Percentiles rank a stretch among this genome's conserved stretches.
phyloP scores from a whole-genome alignment of 2,113 vertebrate genomes.

The Zosterops pallidus region DNA sequence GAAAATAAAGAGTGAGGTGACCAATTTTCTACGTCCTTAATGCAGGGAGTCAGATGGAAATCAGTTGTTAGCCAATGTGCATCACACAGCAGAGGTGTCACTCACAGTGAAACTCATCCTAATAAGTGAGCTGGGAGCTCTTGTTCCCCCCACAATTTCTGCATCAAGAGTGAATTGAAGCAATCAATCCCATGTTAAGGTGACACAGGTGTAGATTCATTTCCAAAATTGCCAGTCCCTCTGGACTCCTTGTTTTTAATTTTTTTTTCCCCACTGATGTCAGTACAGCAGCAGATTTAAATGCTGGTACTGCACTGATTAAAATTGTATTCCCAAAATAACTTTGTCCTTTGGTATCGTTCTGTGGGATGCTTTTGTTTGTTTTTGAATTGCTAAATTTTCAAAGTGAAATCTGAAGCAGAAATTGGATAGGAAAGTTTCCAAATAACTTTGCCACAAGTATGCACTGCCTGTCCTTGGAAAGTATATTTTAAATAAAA shows the following conservation, averaged over 20 bases:
- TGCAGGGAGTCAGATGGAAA: conserved; percentile 13
- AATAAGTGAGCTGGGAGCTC: conserved; percentile 17
- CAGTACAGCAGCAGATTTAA: conserved; percentile 34
- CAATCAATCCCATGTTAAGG: conserved; percentile 31
- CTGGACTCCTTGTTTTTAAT: conserved; percentile 53
- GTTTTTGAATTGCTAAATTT: conserved; percentile 22
- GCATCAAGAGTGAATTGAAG: not conserved
- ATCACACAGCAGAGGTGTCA: not conserved
- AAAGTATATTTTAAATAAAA: not conserved
- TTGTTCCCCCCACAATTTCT: not conserved
- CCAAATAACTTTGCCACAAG: not conserved
- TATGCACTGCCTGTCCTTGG: not conserved
- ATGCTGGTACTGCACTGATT: conserved; percentile 44
- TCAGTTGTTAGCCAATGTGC: not conserved
- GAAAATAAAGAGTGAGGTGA: conserved; percentile 1
- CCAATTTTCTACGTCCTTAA: conserved; percentile 17
- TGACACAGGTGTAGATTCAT: conserved; percentile 52
- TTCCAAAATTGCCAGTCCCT: conserved; percentile 47
- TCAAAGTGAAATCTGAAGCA: conserved; percentile 21
- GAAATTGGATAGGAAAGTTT: not conserved
- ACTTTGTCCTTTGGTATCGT: conserved; percentile 39
- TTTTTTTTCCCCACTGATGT: not conserved
- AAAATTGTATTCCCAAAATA: conserved; percentile 59
- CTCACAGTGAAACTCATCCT: not conserved
- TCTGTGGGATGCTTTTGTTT: conserved; percentile 19